Conservation (phyloP, 2,113 vertebrate genomes). For the Plectropomus leopardus region DNA sequence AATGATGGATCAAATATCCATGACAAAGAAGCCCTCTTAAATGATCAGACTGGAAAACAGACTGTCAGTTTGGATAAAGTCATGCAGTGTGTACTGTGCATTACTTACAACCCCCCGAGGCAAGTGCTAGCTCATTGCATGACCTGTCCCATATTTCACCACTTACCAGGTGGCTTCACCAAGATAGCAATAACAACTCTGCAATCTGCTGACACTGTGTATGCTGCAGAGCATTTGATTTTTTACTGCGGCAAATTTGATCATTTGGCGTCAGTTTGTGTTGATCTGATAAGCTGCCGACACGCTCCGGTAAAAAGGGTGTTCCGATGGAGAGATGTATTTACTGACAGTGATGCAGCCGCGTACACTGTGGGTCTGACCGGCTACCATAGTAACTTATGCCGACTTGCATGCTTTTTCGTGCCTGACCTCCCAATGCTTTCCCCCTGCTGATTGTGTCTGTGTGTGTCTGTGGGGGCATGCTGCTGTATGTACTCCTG, state of each 20-base stretch:
- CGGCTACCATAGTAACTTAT: conserved; percentile 76
- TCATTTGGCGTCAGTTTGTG: conserved; percentile 22
- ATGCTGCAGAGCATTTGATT: conserved; percentile 42
- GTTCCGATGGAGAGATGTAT: conserved; percentile 43
- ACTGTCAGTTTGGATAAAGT: conserved; percentile 50
- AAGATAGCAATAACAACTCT: conserved; percentile 39
- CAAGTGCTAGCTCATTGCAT: conserved; percentile 25
- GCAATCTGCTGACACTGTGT: conserved; percentile 33
- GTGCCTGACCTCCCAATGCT: conserved; percentile 48
- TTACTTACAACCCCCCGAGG: conserved; percentile 33
- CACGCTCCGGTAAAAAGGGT: conserved; percentile 28
- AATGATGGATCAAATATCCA: conserved; percentile 44
- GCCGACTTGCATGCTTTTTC: conserved; percentile 37
- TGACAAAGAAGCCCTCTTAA: conserved; percentile 6
- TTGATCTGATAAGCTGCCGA: conserved; percentile 26
- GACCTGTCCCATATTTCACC: conserved; percentile 58
- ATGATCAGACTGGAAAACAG: conserved; percentile 9
- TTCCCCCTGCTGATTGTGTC: conserved; percentile 24
- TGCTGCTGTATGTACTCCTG: not conserved
- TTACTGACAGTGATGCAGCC: conserved; percentile 30
- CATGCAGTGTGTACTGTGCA: conserved; percentile 24
- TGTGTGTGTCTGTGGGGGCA: conserved; percentile 21
- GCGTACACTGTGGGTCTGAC: conserved; percentile 21
- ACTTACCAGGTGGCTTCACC: conserved; percentile 47
- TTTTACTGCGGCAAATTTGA: conserved; percentile 37